Evolutionary conservation across 2,888 invertebrate genomes (phyloP).

Genomic region (Luperina testacea): DNA sequence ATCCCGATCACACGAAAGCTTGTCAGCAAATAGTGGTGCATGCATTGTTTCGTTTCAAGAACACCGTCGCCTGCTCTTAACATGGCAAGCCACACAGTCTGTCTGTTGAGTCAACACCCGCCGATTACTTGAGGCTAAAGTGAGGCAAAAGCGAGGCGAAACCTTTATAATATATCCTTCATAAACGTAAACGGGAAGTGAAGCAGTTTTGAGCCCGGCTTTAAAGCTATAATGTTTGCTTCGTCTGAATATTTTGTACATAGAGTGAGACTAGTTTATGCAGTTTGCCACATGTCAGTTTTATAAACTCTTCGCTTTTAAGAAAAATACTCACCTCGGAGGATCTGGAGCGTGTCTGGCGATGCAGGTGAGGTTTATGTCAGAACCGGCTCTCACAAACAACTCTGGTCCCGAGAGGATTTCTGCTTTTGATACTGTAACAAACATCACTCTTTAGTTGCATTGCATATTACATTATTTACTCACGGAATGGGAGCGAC

Average conservation of each 20-base stretch:
- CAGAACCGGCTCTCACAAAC: constrained; percentile 96
- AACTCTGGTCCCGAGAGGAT: constrained; percentile 96
- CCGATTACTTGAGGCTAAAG: constrained; percentile 37
- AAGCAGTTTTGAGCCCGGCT: constrained; percentile 24
- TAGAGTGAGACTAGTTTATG: constrained; percentile 4
- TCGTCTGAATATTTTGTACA: constrained; percentile 30
- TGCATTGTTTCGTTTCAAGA: constrained; percentile 35
- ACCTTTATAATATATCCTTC: constrained; percentile 20
- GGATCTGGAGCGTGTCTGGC: constrained; percentile 95
- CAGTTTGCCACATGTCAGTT: constrained; percentile 21
- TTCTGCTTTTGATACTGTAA: constrained; percentile 96
- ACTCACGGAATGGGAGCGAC: constrained; percentile 16
- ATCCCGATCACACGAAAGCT: constrained; percentile 29
- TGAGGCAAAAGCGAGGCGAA: constrained; percentile 18
- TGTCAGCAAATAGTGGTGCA: constrained; percentile 51
- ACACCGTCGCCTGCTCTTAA: constrained; percentile 15
- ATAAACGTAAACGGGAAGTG: constrained; percentile 19
- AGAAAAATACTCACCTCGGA: constrained; percentile 92
- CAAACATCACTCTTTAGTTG: constrained; percentile 49
- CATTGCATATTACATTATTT: constrained; percentile 34
- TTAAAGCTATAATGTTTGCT: constrained; percentile 20
- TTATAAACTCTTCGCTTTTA: constrained; percentile 17
- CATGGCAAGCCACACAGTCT: constrained; percentile 21
- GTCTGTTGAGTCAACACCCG: constrained; percentile 43
- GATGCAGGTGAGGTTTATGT: constrained; percentile 97